Evolutionary conservation across 1,140 invertebrate species (phyloP), one percentile per base, ranked within the genome.

Genomic region (Dendroctonus ponderosae): DNA sequence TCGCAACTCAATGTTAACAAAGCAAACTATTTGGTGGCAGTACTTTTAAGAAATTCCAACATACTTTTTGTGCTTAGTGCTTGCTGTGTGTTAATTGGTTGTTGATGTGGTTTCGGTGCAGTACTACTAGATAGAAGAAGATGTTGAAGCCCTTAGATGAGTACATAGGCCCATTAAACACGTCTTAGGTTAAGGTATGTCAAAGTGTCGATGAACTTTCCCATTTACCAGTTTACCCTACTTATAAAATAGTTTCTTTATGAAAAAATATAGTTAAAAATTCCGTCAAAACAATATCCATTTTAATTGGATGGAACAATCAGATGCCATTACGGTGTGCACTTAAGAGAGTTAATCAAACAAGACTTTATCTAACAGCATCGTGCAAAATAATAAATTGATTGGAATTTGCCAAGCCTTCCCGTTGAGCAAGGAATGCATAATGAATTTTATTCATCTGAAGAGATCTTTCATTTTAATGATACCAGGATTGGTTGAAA

Each of bases 141-240:
- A 60, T 60, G 66, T 49, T 50, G 43, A 67, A 67, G 42, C 38
- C 40, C 37, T 50, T 43, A 62, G 53, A 49, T 44, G 38, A 48
- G 15, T 37, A 46, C 51, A 41, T 56, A 62, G 42, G 53, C 41
- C 59, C 59, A 62, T 62, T 67, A 39, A 67, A 44, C 69, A 67
- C 70, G 66, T 74, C 64, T 72, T 71, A 72, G 71, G 66, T 74
- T 70, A 74, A 69, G 71, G 60, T 70, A 73, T 70, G 71, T 71
- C 70, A 72, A 71, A 73, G 71, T 73, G 73, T 74, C 73, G 73
- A 67, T 71, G 73, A 74, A 72, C 73, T 71, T 71, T 70, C 66
- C 50, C 65, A 53, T 63, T 70, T 67, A 63, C 65, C 65, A 67
- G 67, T 69, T 71, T 69, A 68, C 67, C 70, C 66, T 68, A 69